Evolutionary conservation across 1,140 invertebrate species (phyloP), one percentile per base, ranked within the genome.

Genomic region (Steinernema feltiae): DNA sequence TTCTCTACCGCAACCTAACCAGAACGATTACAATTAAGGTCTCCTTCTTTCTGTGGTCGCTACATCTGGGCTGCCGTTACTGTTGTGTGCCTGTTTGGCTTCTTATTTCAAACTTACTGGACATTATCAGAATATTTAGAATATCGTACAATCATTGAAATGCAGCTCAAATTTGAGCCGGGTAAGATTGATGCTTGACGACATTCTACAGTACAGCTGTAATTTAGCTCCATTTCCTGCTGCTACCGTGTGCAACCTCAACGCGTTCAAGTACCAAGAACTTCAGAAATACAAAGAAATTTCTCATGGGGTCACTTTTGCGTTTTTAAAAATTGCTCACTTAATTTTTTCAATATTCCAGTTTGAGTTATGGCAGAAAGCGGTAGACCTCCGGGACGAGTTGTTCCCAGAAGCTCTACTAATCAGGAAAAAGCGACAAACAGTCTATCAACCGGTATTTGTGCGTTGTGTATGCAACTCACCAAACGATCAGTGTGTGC

Each of bases 151-250:
- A 85, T 85, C 69, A 85, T 85, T 69, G 84, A 85, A 82, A 85
- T 85, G 85, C 84, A 85, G 73, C 71, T 85, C 17, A 85, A 86
- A 63, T 86, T 85, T 63, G 83, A 85, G 70, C 83, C 85, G 70
- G 84, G 80, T 79, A 76, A 29, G 21, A 31, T 3, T 63, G 2
- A 63, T 69, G 48, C 30, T 18, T 0, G 75, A 30, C 18, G 17
- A 24, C 29, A 21, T n/a, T n/a, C n/a, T n/a, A n/a, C 30, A 21
- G 17, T n/a, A 75, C 1, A 24, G 17, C 24, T 29, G 1, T 41
- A 70, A 74, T 35, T 30, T 71, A 84, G 84, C 84, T 24, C 82
- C 84, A 15, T 85, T 85, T 74, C 84, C 84, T n/a, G 84, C 84
- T n/a, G 84, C 85, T 1, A 85, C 84, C 21, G 70, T 85, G 41